Evolutionary conservation across 2,113 vertebrate genomes (phyloP), one percentile per base, ranked within the genome.

Genomic region (Tetraodon nigroviridis): DNA sequence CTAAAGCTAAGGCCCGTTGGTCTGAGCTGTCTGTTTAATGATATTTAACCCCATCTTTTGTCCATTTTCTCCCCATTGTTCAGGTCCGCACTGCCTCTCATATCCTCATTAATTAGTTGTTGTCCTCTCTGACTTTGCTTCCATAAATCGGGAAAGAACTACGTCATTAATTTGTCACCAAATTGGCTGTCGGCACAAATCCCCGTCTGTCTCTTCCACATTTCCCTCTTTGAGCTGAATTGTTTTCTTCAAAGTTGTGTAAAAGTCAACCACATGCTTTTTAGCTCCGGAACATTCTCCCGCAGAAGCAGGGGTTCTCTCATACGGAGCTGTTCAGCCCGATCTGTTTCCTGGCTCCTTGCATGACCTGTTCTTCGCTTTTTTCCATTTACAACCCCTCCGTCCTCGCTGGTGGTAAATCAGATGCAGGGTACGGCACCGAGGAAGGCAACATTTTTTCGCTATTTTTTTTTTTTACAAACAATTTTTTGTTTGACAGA

Each of bases 21-120:
- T 78, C 73, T 78, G 74, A 58, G 79, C 73, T 22, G 76, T 78
- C 84, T 48, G 52, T 88, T 87, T 88, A 89, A 90, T 86, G 78
- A 64, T 69, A 71, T 86, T 84, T 74, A 57, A 56, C 64, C 81
- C 69, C 73, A 49, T 79, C 67, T 64, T 27, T 61, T 49, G 42
- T 46, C 44, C 27, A 42, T 69, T 60, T 41, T 53, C 61, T 70
- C 32, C 3, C 41, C 67, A 61, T 32, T 32, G 17, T 57, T 52
- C 41, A 12, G 22, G 6, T 24, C 55, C 20, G 1, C 24, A 7
- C 15, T 16, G 37, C 4, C 4, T 8, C 63, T 18, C 27, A 7
- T 60, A 29, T n/a, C 5, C 7, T 7, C 12, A 3, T 19, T 55
- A 44, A 55, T 13, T 13, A 65, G 44, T 70, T 2, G 45, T 51